These are phyloP conservation scores for Nymphalis io DNA, from an alignment of 1,140 invertebrate genomes.

Conservation along the genomic window DNA sequence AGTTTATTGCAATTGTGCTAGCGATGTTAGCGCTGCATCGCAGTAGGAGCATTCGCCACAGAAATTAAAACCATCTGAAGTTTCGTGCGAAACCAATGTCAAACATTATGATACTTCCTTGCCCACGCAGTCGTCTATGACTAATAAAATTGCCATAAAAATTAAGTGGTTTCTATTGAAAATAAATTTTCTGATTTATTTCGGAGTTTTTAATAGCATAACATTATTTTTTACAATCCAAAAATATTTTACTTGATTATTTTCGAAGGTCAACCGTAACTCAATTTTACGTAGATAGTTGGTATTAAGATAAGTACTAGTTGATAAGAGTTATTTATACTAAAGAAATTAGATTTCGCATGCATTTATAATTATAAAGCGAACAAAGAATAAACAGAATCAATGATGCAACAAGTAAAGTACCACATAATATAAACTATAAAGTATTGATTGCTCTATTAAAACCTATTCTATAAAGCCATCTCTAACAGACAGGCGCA, in stretches of 20 bases:
- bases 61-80: conserved; percentile 47
- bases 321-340: not conserved
- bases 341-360: not conserved
- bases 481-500: conserved; percentile 47
- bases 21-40: conserved; percentile 32
- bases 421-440: not conserved
- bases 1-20: conserved; percentile 1
- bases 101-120: conserved; percentile 26
- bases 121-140: conserved; percentile 27
- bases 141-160: conserved; percentile 27
- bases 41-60: conserved; percentile 44
- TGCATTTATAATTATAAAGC: too few species aligned
- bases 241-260: too few species aligned
- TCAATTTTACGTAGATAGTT: too few species aligned
- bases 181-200: conserved; percentile 7
- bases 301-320: too few species aligned
- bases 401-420: not conserved
- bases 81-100: conserved; percentile 34
- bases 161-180: conserved; percentile 16
- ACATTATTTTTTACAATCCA: too few species aligned
- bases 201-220: not conserved
- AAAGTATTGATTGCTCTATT: conserved; percentile 10
- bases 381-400: not conserved
- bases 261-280: not conserved
- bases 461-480: conserved; percentile 1